Evolutionary conservation across 2,113 vertebrate genomes (phyloP).

Genomic region (Lethenteron reissneri): DNA sequence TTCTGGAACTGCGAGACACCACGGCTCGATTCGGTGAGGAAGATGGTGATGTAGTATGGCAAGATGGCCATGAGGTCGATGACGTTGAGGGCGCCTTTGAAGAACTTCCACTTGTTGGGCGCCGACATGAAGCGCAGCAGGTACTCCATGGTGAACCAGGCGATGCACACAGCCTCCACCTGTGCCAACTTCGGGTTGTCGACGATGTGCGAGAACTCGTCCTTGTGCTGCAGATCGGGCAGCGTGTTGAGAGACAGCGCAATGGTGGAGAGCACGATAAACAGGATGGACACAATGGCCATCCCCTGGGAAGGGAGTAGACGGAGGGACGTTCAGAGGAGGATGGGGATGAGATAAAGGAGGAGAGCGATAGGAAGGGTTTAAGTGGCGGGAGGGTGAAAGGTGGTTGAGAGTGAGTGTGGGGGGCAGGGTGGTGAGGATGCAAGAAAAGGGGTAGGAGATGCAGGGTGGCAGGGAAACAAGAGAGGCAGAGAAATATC

Average conservation of each 20-base stretch:
- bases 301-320: neutral
- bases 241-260: slow-evolving; percentile 3
- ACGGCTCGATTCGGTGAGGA: slow-evolving; percentile 3
- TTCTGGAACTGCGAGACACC: slow-evolving; percentile 2
- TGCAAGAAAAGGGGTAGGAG: too few species aligned
- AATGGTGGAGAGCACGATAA: neutral
- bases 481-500: too few species aligned
- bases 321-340: neutral
- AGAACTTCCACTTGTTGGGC: slow-evolving; percentile 4
- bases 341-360: too few species aligned
- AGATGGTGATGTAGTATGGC: neutral
- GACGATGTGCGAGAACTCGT: neutral
- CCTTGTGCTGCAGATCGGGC: neutral
- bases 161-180: slow-evolving; percentile 5
- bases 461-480: too few species aligned
- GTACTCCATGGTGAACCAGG: slow-evolving; percentile 4
- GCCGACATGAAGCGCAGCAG: slow-evolving; percentile 3
- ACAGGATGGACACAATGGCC: slow-evolving; percentile 4
- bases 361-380: too few species aligned
- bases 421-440: too few species aligned
- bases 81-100: slow-evolving; percentile 4
- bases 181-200: neutral
- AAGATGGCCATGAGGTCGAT: slow-evolving; percentile 5
- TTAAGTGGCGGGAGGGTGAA: too few species aligned
- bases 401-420: too few species aligned